These are phyloP conservation scores for Coranthus polyacanthus DNA, from an alignment of 2,797 vertebrate species.

Conservation along the genomic window DNA sequence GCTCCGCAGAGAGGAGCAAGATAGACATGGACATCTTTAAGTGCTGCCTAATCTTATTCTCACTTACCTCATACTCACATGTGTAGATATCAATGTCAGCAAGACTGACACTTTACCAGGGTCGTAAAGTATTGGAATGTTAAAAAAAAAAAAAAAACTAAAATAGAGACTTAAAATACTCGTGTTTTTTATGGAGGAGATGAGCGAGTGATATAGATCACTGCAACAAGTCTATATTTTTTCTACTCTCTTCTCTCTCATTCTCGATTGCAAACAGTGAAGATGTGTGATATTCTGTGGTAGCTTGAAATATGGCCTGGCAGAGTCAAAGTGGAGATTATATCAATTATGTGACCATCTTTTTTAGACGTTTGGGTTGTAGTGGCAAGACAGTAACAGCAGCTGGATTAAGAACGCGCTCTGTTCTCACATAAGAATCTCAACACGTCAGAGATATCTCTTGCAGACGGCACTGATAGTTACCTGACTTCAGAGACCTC, in stretches of 20 bases:
- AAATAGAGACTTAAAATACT: too few relatives aligned
- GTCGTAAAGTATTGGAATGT: too few relatives aligned
- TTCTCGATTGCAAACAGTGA: constrained; percentile 17
- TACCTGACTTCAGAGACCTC: not conserved
- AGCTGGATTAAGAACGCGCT: not conserved
- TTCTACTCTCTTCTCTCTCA: not conserved
- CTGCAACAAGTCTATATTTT: not conserved
- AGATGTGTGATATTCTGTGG: constrained; percentile 18
- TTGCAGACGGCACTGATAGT: too few relatives aligned
- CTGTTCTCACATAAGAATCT: not conserved
- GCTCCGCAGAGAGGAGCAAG: constrained; percentile 1
- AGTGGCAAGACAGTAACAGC: constrained; percentile 7
- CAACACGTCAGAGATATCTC: too few relatives aligned
- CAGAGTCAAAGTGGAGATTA: constrained; percentile 42
- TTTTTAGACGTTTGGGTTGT: constrained; percentile 14
- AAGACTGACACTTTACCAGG: not conserved
- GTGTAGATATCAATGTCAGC: not conserved
- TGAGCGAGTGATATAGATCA: not conserved
- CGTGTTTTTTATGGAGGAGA: too few relatives aligned
- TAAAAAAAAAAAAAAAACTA: too few relatives aligned
- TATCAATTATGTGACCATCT: constrained; percentile 38
- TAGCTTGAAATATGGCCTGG: constrained; percentile 38
- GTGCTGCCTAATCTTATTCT: constrained; percentile 22
- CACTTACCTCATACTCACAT: not conserved
- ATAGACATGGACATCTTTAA: not conserved